Evolutionary conservation across 1,140 invertebrate genomes (phyloP).

Genomic region (Dendrolimus kikuchii): DNA sequence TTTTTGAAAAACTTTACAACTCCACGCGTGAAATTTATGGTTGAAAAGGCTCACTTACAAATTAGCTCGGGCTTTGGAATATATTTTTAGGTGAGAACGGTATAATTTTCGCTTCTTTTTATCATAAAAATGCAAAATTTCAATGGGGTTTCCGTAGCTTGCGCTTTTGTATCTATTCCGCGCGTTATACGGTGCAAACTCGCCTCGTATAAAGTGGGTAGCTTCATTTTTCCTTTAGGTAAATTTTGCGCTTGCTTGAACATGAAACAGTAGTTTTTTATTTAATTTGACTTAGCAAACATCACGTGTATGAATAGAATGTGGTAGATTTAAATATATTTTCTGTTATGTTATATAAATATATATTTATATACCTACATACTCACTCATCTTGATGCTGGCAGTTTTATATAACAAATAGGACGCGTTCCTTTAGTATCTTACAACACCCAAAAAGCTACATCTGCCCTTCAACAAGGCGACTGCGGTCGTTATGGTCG

Average conservation of each 20-base stretch:
- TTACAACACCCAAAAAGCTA: too few species aligned
- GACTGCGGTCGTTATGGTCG: too few species aligned
- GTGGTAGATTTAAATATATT: too few species aligned
- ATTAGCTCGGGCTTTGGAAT: constrained; percentile 27
- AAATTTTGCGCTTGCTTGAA: constrained; percentile 1
- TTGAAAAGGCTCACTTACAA: constrained; percentile 30
- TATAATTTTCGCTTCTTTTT: constrained; percentile 16
- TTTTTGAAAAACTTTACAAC: constrained; percentile 37
- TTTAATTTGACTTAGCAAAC: background rate
- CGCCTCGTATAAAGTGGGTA: background rate
- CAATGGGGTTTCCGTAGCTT: constrained; percentile 6
- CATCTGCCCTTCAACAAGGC: too few species aligned
- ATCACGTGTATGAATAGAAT: too few species aligned
- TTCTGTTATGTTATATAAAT: too few species aligned
- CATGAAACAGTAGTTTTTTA: constrained; percentile 4
- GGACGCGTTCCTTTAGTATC: too few species aligned
- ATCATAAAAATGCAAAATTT: constrained; percentile 28
- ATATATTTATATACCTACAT: too few species aligned
- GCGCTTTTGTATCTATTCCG: constrained; percentile 7
- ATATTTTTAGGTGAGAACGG: constrained; percentile 16
- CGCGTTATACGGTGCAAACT: background rate
- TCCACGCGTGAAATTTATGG: constrained; percentile 37
- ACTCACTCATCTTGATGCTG: too few species aligned
- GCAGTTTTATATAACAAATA: too few species aligned
- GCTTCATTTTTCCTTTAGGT: constrained; percentile 1